Conservation (phyloP, 1,140 invertebrate genomes). For the Heliconius hermathena region DNA sequence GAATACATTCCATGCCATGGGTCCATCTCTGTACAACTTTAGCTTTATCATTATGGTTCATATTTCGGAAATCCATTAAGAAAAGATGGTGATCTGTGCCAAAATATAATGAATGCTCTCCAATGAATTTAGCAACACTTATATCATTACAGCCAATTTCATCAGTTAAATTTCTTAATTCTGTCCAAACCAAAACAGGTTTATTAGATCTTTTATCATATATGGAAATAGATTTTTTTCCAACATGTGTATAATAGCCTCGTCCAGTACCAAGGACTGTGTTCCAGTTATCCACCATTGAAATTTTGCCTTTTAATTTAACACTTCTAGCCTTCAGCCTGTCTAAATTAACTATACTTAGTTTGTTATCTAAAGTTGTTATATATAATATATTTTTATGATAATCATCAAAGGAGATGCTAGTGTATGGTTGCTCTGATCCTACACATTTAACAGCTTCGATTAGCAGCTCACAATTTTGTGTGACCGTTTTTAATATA, state of each 20-base stretch:
- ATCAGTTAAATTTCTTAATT: constrained; percentile 55
- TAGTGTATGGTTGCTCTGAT: constrained; percentile 60
- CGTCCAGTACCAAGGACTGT: constrained; percentile 56
- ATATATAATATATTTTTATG: constrained; percentile 72
- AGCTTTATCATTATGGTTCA: constrained; percentile 42
- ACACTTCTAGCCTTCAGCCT: constrained; percentile 59
- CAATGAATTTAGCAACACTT: constrained; percentile 52
- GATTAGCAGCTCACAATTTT: constrained; percentile 46
- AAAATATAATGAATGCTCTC: constrained; percentile 55
- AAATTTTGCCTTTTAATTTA: constrained; percentile 49
- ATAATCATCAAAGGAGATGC: constrained; percentile 67
- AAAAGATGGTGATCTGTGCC: constrained; percentile 69
- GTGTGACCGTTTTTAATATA: constrained; percentile 54
- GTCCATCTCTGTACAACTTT: constrained; percentile 65
- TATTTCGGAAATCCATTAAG: constrained; percentile 60
- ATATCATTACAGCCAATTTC: constrained; percentile 63
- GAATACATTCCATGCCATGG: constrained; percentile 65
- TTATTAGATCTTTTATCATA: constrained; percentile 68
- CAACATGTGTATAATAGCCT: constrained; percentile 55
- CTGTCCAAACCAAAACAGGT: constrained; percentile 48
- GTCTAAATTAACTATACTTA: constrained; percentile 69
- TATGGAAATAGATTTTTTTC: constrained; percentile 51
- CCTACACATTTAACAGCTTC: constrained; percentile 58
- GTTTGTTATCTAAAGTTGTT: constrained; percentile 55
- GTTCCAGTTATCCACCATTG: constrained; percentile 65